phyloP scores from a whole-genome alignment of 2,888 invertebrate genomes.

The Electrophaes corylata region DNA sequence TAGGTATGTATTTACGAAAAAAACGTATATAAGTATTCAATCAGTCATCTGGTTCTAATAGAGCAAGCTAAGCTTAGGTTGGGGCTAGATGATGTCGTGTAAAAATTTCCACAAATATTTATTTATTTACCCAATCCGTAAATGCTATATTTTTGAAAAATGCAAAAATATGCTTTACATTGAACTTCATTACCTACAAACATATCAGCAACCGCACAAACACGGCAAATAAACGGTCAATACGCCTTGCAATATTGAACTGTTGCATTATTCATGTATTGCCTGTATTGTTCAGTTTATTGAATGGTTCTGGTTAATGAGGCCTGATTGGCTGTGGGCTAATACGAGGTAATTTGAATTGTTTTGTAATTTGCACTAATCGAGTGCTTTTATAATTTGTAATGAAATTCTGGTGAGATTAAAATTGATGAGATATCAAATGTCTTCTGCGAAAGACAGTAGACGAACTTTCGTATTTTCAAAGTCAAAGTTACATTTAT shows the following conservation, averaged over 20 bases:
- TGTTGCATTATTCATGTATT: slow-evolving; percentile 29
- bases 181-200: slow-evolving; percentile 15
- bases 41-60: too few relatives aligned
- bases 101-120: too few relatives aligned
- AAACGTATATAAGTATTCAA: too few relatives aligned
- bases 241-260: slow-evolving; percentile 24
- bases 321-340: slow-evolving; percentile 16
- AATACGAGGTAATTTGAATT: slow-evolving; percentile 5
- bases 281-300: slow-evolving; percentile 17
- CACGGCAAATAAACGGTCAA: slow-evolving; percentile 19
- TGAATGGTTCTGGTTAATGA: slow-evolving; percentile 17
- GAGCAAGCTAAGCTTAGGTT: too few relatives aligned
- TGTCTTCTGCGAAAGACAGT: too few relatives aligned
- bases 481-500: too few relatives aligned
- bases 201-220: slow-evolving; percentile 16
- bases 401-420: too few relatives aligned
- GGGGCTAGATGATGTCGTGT: too few relatives aligned
- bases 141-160: not conserved
- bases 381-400: too few relatives aligned
- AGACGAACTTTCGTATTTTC: too few relatives aligned
- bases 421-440: too few relatives aligned
- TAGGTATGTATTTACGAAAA: too few relatives aligned
- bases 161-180: not conserved
- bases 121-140: not conserved
- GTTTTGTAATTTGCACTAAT: not conserved